Percentiles rank a stretch among this genome's conserved stretches.
phyloP scores from a whole-genome alignment of 2,113 vertebrate genomes.

The Periophthalmus modestus region DNA sequence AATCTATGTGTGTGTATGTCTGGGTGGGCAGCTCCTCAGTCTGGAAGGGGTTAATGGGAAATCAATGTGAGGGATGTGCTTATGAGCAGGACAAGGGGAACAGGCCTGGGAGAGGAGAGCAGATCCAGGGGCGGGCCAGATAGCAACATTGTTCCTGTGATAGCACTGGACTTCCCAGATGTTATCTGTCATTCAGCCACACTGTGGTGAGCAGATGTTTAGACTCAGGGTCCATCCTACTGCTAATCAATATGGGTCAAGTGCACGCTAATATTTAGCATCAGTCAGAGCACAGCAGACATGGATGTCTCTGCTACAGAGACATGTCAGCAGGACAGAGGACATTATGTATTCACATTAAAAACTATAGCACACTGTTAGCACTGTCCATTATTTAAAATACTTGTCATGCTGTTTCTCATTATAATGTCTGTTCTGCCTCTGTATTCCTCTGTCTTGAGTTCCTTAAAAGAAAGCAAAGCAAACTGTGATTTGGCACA shows the following conservation, averaged over 20 bases:
- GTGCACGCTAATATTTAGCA: constrained; percentile 64
- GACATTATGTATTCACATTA: constrained; percentile 3
- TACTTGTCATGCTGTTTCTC: constrained; percentile 32
- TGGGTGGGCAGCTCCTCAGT: constrained; percentile 69
- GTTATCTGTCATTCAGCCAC: constrained; percentile 80
- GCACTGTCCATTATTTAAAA: constrained; percentile 36
- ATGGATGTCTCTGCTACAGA: constrained; percentile 36
- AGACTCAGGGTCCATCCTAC: constrained; percentile 57
- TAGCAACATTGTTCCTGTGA: constrained; percentile 79
- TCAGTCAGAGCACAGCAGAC: constrained; percentile 27
- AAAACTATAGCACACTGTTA: constrained; percentile 16
- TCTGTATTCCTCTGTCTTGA: constrained; percentile 33
- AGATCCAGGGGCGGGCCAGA: constrained; percentile 53
- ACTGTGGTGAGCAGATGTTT: constrained; percentile 80
- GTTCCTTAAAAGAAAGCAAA: constrained; percentile 66
- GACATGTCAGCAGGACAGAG: constrained; percentile 9
- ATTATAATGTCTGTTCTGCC: constrained; percentile 48
- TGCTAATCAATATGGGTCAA: constrained; percentile 68
- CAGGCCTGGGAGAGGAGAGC: constrained; percentile 43
- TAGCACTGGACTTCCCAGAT: constrained; percentile 81
- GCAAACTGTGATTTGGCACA: constrained; percentile 53
- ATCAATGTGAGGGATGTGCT: constrained; percentile 78
- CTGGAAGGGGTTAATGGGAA: constrained; percentile 79
- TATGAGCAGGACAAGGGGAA: constrained; percentile 68
- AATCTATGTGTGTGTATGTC: constrained; percentile 69